Base-by-base conservation (phyloP, 1,140 invertebrate species). In the Sipha flava region DNA sequence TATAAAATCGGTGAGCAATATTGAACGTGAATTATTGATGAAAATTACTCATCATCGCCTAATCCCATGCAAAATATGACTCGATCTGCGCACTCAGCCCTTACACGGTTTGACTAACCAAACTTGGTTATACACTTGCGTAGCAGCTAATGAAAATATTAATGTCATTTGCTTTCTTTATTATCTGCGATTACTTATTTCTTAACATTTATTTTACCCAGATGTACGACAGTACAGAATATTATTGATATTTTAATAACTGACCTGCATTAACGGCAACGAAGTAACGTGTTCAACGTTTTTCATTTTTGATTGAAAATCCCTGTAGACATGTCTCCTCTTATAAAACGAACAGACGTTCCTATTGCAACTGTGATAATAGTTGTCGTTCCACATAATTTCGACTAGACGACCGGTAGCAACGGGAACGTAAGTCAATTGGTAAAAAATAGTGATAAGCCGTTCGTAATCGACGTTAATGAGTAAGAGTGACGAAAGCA, bases 261-360 rank as follows among this genome's bases (percentile, higher is more conserved):
- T 40, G 14, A 77, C 73, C 73, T 77, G 73, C 73, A 77, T 77
- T 40, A 77, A 40, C 3, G 73, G 73, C 16, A 77, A 77, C 49
- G 52, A 7, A 0, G 52, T 18, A 1, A 34, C 37, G 7, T 54
- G 73, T 40, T 77, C 73, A 3, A 77, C 73, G 3, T 34, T 16
- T 40, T 59, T 59, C 73, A 77, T 77, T 29, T 57, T 77, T 12
- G 73, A 77, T 21, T 77, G 73, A 59, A 57, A 59, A 21, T 77
- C 73, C 23, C 14, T 12, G 49, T 26, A 77, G 14, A 77, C n/a
- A 14, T 43, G 31, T 26, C 52, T 54, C 2, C 73, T 54, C 16
- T n/a, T 59, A 14, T 37, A 77, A 0, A 59, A 59, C 14, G 52
- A 57, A 26, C 73, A 52, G 21, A 43, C n/a, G 21, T 59, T 57